Base-by-base conservation (phyloP, 2,113 vertebrate genomes). In the Coregonus clupeaformis region DNA sequence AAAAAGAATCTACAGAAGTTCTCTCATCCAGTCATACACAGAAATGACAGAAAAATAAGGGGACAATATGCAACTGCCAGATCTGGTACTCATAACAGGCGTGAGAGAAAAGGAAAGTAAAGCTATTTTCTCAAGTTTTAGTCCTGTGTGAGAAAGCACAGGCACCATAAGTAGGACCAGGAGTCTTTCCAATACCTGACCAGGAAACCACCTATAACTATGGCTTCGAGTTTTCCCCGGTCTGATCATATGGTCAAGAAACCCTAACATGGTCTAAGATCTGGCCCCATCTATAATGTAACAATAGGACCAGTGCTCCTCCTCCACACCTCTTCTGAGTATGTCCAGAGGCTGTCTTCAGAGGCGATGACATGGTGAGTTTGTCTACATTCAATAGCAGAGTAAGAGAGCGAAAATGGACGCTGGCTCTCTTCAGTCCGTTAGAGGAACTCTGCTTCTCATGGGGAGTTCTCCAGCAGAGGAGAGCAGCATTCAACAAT, bases 131-230 rank as follows among this genome's bases (percentile, higher is more conserved):
- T 77, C 16, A 74, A 72, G 64, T 68, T 74, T 66, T 72, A 13
- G 20, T 78, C 72, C 57, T 69, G 73, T 79, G 79, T 73, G 85
- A 72, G 75, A 80, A 83, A 86, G 77, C 79, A 84, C 69, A 88
- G 83, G 83, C 84, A 89, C 80, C 78, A 72, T 71, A 78, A 67
- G 72, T 57, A 80, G 62, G 71, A 79, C 20, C 42, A 29, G 45
- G 45, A 65, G 3, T n/a, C 22, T 25, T 52, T 52, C 49, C 49
- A 52, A 52, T 52, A 52, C 49, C 49, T 52, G 16, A 18, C 49
- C 49, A 52, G 49, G 16, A 5, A 52, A 16, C 12, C 49, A 52
- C 12, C 49, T 52, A 7, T 0, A 52, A 52, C 1, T 18, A 52
- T 11, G 47, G 13, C 47, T 52, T 13, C 0, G 14, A 14, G 12